Evolutionary conservation across 1,140 invertebrate species (phyloP), one percentile per base, ranked within the genome.

Genomic region (Conus ventricosus): DNA sequence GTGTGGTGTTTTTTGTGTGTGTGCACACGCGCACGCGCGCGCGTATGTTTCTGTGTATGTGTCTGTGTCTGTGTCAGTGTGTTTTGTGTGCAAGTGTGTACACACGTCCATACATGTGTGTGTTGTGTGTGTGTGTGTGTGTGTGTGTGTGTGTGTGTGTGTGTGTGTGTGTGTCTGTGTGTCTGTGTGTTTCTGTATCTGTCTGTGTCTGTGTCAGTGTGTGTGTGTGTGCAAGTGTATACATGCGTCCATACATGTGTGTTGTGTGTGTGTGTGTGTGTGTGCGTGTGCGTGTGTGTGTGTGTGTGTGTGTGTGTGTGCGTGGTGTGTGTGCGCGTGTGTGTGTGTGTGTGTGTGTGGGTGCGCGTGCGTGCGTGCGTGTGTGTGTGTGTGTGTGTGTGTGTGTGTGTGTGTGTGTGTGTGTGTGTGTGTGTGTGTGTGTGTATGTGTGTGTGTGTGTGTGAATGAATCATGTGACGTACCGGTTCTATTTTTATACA

Each of bases 71-170:
- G n/a, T n/a, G n/a, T n/a, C n/a, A n/a, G n/a, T n/a, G n/a, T n/a
- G n/a, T n/a, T n/a, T 7, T 60, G 57, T 60, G 57, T 60, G 57
- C n/a, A n/a, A n/a, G n/a, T n/a, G n/a, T n/a, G n/a, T n/a, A n/a
- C n/a, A n/a, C 17, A 17, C 17, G 67, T 71, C n/a, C n/a, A n/a
- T n/a, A n/a, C n/a, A n/a, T n/a, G n/a, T n/a, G n/a, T n/a, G n/a
- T n/a, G n/a, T n/a, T n/a, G 67, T 71, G 67, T 71, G 67, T 71
- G 67, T 71, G 67, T 71, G 67, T 71, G 67, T 71, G 67, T 71
- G 67, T 71, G 67, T 71, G 67, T 71, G 67, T 71, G 67, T 71
- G 67, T 71, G 17, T 71, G 17, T 20, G 67, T 11, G 8, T 71
- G 8, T 11, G 67, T 27, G 6, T 39, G 75, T 81, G 51, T 54